Evolutionary conservation across 1,140 invertebrate genomes (phyloP).

Genomic region (Phortica variegata): DNA sequence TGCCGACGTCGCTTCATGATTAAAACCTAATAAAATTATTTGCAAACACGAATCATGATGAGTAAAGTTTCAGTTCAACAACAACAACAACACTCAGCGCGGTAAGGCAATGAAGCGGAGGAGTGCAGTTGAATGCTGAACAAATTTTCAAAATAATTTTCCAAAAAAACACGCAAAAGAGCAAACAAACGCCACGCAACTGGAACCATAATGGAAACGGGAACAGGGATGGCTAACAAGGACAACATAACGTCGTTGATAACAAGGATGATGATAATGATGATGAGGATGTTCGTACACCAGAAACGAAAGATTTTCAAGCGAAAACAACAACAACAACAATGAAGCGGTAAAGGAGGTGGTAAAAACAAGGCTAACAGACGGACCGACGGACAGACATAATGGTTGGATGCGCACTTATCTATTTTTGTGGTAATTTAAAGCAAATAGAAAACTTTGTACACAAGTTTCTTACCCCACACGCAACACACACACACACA

Average conservation of each 20-base stretch:
- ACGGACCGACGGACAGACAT: not conserved
- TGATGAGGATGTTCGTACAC: no score
- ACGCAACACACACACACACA: no score
- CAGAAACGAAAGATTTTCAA: conserved; percentile 2
- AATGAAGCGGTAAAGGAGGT: conserved; percentile 8
- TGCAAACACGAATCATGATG: conserved; percentile 20
- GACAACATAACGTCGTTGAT: no score
- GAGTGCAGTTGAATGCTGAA: no score
- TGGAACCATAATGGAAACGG: no score
- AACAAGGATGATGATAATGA: no score
- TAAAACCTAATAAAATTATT: conserved; percentile 55
- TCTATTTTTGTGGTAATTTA: conserved; percentile 55
- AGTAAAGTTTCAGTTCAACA: no score
- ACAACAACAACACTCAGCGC: not conserved
- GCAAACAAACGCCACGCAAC: conserved; percentile 1
- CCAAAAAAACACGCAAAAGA: not conserved
- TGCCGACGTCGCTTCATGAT: conserved; percentile 27
- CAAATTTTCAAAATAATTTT: conserved; percentile 1
- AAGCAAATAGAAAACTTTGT: conserved; percentile 39
- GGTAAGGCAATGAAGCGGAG: no score
- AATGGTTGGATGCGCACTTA: conserved; percentile 19
- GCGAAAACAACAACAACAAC: conserved; percentile 15
- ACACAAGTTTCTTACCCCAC: no score
- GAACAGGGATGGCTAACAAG: no score
- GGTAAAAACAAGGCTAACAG: no score